phyloP scores from a whole-genome alignment of 2,113 vertebrate species.

The Merops nubicus region DNA sequence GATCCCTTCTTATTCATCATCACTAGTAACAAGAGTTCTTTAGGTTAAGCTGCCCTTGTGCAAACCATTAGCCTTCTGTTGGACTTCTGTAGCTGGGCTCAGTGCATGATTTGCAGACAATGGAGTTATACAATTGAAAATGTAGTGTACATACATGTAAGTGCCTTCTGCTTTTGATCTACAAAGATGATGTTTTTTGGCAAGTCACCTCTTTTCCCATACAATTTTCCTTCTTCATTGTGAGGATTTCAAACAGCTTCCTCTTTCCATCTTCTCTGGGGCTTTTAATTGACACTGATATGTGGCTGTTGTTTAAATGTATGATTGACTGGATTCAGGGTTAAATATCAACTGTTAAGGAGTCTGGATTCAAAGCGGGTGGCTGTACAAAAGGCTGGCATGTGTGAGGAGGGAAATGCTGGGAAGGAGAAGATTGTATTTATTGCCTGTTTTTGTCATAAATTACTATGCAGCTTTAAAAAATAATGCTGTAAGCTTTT shows the following conservation, averaged over 20 bases:
- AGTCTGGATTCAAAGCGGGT: background rate
- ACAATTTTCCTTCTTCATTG: background rate
- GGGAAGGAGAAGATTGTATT: background rate
- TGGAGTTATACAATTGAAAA: background rate
- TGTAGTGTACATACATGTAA: background rate
- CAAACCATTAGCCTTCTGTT: background rate
- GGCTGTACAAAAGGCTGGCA: background rate
- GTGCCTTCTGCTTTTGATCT: background rate
- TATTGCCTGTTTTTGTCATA: background rate
- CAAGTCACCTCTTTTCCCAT: background rate
- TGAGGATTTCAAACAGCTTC: too few relatives aligned
- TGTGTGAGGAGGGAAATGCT: background rate
- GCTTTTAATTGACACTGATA: background rate
- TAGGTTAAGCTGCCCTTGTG: background rate
- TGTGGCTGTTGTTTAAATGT: background rate
- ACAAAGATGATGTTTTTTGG: background rate
- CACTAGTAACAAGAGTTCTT: background rate
- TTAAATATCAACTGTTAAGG: conserved; percentile 14
- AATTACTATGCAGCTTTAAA: background rate
- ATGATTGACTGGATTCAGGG: background rate
- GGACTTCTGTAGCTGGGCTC: background rate
- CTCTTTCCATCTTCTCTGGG: background rate
- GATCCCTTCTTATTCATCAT: background rate
- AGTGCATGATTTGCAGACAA: background rate
- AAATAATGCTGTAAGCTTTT: background rate